Base-by-base conservation (phyloP, 2,113 vertebrate species). In the Nycticryphes semicollaris region DNA sequence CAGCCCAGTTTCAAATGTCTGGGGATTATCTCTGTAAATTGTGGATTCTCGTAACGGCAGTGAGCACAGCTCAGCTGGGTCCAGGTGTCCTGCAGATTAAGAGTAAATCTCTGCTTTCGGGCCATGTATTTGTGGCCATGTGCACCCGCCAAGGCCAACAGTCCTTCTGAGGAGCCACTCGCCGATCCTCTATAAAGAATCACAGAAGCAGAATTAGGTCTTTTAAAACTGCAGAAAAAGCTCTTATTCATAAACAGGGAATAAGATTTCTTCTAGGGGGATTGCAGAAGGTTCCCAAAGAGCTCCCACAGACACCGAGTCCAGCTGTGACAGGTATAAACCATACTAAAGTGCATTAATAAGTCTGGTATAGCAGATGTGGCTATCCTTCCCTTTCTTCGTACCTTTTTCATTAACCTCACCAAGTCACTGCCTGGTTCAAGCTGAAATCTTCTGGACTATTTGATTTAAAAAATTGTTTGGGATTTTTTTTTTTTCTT, bases 1-100 rank as follows among this genome's bases (percentile, higher is more conserved):
- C 84, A 87, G 90, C 94, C 47, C 95, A 85, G 85, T 81, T 93
- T 75, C 95, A 96, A 96, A 96, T 39, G 89, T 90, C 91, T 92
- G 95, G 94, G 95, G 93, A 96, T 97, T 95, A 94, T 92, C 94
- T 87, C 80, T 82, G 62, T 91, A 92, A 94, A 93, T 84, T 31
- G 3, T 0, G 6, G 70, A 84, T 87, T 92, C 77, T 92, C 10
- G 0, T 83, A 28, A 88, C 84, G 1, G n/a, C 84, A 45, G 63
- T 14, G 79, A 84, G 90, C 88, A 84, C 75, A 84, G 73, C 85
- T 84, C 57, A 12, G 2, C 77, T 45, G 56, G 60, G 76, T 50
- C 92, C 96, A 96, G 94, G 90, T 96, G 92, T 87, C 91, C 68
- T 62, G 94, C 96, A 95, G 90, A 84, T 72, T 92, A 68, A 72